Evolutionary conservation across 2,113 vertebrate genomes (phyloP), one percentile per base, ranked within the genome.

Genomic region (Heloderma charlesbogerti): DNA sequence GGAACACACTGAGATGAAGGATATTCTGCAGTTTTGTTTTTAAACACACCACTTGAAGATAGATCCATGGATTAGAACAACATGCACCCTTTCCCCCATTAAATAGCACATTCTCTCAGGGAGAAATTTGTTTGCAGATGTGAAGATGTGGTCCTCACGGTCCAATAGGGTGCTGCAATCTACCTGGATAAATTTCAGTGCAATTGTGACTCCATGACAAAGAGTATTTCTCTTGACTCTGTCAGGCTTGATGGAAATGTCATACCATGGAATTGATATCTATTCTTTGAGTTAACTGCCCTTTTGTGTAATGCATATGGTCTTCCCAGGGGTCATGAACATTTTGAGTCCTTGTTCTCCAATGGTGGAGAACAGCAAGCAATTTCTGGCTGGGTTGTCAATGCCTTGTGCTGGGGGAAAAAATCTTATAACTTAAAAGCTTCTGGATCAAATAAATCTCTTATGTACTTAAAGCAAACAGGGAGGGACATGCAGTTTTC

Each of bases 261-360:
- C 84, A 79, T 90, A 86, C 83, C 45, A 79, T 69, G 60, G 89
- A 90, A 90, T 3, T 86, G 60, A 86, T 90, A 79, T 31, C 82
- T 78, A 85, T 90, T 90, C 71, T 90, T 67, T 51, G 71, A 84
- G 81, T 78, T 66, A 90, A 90, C 72, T 43, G 83, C 57, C 37
- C 79, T 90, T 88, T 86, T 90, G 83, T 79, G 34, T 77, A 90
- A 54, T 51, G 66, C 75, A 43, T 51, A 90, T 71, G 45, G 74
- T 86, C 74, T 90, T 86, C 57, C 34, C 54, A 43, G 22, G 74
- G 83, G 45, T 79, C 74, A 86, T 79, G 45, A 69, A 79, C 45
- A 79, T 80, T 75, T 88, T 79, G 74, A 67, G n/a, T 78, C 67
- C 71, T 85, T 54, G 15, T 77, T 66, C 60, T 69, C 37, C 31